Conservation (phyloP, 1,140 invertebrate genomes). For the Laupala kohalensis region DNA sequence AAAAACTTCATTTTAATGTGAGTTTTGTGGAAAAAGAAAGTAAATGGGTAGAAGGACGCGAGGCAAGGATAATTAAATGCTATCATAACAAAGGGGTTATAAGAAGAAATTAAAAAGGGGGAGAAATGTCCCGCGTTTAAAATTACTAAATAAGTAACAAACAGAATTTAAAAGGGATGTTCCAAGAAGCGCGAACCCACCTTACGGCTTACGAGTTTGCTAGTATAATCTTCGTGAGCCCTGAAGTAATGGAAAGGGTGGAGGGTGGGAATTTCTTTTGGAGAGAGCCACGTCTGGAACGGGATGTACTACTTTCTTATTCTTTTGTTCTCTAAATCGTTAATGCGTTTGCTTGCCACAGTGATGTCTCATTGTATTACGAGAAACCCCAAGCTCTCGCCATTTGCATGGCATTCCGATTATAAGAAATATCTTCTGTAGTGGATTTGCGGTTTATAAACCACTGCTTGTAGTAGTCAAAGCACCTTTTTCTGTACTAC, state of each 20-base stretch:
- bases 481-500: no score
- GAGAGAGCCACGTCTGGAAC: no score
- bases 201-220: not conserved
- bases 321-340: no score
- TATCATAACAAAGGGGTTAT: not conserved
- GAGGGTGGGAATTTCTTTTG: no score
- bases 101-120: not conserved
- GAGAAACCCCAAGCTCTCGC: no score
- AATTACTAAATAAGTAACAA: not conserved
- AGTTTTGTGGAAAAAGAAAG: not conserved
- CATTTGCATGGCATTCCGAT: no score
- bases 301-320: no score
- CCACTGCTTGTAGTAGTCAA: no score
- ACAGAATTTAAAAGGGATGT: not conserved
- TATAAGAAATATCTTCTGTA: no score
- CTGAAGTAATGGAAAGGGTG: not conserved
- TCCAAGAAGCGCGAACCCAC: not conserved
- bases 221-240: not conserved
- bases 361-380: no score
- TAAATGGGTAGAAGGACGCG: not conserved
- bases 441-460: no score
- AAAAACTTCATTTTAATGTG: not conserved
- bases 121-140: not conserved
- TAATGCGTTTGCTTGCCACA: no score
- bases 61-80: not conserved